Percentiles rank a stretch among this genome's conserved stretches.
Evolutionary conservation across 2,888 invertebrate species (phyloP).

Genomic region (Diarsia dahlii): DNA sequence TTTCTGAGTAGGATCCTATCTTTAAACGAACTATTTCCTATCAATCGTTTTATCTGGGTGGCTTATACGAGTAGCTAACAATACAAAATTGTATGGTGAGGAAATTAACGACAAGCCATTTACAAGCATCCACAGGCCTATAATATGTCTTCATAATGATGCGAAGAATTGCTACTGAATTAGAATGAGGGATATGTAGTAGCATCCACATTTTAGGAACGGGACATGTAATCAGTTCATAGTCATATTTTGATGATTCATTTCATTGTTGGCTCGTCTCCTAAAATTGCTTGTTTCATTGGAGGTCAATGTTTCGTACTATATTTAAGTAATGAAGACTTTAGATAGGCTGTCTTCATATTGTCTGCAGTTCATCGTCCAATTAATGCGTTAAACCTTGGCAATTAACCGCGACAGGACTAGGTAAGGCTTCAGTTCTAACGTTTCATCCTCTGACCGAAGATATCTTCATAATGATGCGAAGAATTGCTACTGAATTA

Average conservation of each 20-base stretch:
- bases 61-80: no score
- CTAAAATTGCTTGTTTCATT: constrained; percentile 12
- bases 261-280: constrained; percentile 6
- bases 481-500: no score
- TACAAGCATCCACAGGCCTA: no score
- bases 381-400: constrained; percentile 61
- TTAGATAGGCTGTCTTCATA: constrained; percentile 14
- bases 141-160: neutral
- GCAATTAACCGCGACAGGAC: constrained; percentile 72
- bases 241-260: constrained; percentile 11
- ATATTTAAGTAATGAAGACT: constrained; percentile 1
- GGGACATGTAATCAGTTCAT: neutral
- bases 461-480: constrained; percentile 15
- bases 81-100: no score
- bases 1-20: neutral
- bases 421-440: constrained; percentile 77
- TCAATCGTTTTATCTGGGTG: no score
- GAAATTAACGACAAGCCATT: no score
- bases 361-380: constrained; percentile 38
- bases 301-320: constrained; percentile 52
- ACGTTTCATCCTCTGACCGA: constrained; percentile 76
- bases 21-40: neutral
- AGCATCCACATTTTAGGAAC: neutral
- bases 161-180: no score
- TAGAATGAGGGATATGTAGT: neutral